Percentiles rank a stretch among this genome's conserved stretches.
Evolutionary conservation across 2,888 invertebrate genomes (phyloP).

Genomic region (Parnassius apollo): DNA sequence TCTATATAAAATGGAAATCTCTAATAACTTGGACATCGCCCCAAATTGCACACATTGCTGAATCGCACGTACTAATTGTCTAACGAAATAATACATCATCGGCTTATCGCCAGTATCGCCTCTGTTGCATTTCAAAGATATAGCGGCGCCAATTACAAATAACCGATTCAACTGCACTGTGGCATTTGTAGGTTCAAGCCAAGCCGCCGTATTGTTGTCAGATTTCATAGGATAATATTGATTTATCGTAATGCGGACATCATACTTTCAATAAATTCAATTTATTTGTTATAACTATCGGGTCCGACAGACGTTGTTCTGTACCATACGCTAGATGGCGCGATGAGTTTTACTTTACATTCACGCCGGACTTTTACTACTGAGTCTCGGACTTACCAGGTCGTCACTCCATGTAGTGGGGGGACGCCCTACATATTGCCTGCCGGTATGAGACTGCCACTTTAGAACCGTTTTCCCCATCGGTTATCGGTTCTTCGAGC

Average conservation of each 20-base stretch:
- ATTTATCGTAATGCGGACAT: slow-evolving; percentile 21
- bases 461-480: too few species aligned
- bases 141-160: slow-evolving; percentile 40
- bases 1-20: too few species aligned
- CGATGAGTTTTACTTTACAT: too few species aligned
- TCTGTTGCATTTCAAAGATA: slow-evolving; percentile 28
- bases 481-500: too few species aligned
- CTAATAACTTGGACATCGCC: neutral
- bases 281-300: slow-evolving; percentile 5
- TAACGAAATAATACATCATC: slow-evolving; percentile 63
- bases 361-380: too few species aligned
- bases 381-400: too few species aligned
- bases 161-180: slow-evolving; percentile 23
- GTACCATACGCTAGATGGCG: too few species aligned
- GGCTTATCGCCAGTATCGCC: slow-evolving; percentile 47
- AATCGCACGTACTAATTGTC: slow-evolving; percentile 59
- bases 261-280: slow-evolving; percentile 23
- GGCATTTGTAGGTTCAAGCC: slow-evolving; percentile 17
- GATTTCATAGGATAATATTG: slow-evolving; percentile 26
- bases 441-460: too few species aligned
- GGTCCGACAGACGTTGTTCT: neutral
- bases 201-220: slow-evolving; percentile 17
- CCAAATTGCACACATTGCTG: slow-evolving; percentile 39
- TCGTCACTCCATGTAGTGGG: too few species aligned
- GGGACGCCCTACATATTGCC: too few species aligned